Base-by-base conservation (phyloP, 2,113 vertebrate genomes). In the Pluvianellus socialis region DNA sequence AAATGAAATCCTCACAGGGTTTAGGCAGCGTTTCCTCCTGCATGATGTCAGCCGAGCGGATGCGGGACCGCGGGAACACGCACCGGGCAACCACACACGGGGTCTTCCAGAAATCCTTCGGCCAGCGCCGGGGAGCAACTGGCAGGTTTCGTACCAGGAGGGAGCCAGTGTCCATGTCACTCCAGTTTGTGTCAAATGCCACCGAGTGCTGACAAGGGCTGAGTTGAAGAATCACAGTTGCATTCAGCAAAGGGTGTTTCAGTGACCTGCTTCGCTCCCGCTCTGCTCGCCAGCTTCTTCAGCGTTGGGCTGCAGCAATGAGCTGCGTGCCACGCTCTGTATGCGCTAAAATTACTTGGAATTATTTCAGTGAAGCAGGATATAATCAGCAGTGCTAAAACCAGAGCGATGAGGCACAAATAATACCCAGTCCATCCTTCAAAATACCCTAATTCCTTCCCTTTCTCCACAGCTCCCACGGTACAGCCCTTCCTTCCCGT, bases 1-100 rank as follows among this genome's bases (percentile, higher is more conserved):
- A 70, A 40, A 53, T 10, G 6, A 45, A 76, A 77, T 58, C 73
- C 74, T 73, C 7, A 0, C 10, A 2, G 74, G 61, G 28, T 81
- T 80, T 55, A 52, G n/a, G 59, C 4, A 6, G 26, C 23, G 24
- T 50, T 79, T 84, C 73, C 53, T 82, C 35, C 65, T 24, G 26
- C 42, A 16, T 1, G 2, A 5, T 1, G 0, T 32, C 50, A 9
- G 40, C 38, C 0, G 0, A 63, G 71, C 1, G 6, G 47, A 45
- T n/a, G 20, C 6, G 2, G 56, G 21, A 17, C 49, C 5, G 3
- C 42, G 59, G n/a, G 33, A 88, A 24, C 19, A 18, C 2, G 1
- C 49, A 22, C 12, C 2, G 2, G n/a, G 56, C 44, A 72, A 18
- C 72, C 12, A 20, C 6, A 5, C 12, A 2, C 2, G 2, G 45